Conservation (phyloP, 2,797 vertebrate genomes). For the Sternarchorhynchus goeldii region DNA sequence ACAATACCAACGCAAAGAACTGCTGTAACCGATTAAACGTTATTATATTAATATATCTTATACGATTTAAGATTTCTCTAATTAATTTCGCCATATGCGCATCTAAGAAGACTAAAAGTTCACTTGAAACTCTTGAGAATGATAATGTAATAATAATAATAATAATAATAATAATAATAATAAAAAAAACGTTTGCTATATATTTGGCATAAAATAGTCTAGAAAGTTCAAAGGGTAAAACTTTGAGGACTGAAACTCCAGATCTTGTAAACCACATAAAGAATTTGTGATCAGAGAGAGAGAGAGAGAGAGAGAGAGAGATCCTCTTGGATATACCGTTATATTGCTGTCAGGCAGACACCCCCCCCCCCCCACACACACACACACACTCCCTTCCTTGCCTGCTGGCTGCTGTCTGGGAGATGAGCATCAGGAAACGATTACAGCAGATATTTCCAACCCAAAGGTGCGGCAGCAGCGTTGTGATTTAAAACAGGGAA, state of each 20-base stretch:
- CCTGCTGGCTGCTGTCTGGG: constrained; percentile 11
- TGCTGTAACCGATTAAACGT: constrained; percentile 14
- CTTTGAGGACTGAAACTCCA: not conserved
- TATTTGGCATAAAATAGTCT: constrained; percentile 5
- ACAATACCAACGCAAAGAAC: not conserved
- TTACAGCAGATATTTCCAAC: constrained; percentile 41
- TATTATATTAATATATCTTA: constrained; percentile 1
- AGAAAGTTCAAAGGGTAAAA: constrained; percentile 15
- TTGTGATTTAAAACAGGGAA: constrained; percentile 93
- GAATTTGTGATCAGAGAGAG: constrained; percentile 28
- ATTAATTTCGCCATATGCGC: not conserved
- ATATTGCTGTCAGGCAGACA: constrained; percentile 35
- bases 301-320: not conserved
- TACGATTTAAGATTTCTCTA: not conserved
- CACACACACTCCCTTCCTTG: not conserved
- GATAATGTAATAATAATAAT: not conserved
- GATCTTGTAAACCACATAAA: constrained; percentile 13
- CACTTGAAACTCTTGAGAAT: constrained; percentile 14
- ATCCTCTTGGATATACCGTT: constrained; percentile 8
- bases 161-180: too few relatives aligned
- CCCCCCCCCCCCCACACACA: constrained; percentile 7
- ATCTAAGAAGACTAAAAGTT: not conserved
- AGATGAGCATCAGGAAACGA: constrained; percentile 47
- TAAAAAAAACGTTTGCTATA: not conserved
- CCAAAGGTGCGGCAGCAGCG: constrained; percentile 63